Percentiles rank a stretch among this genome's conserved stretches.
Evolutionary conservation across 2,113 vertebrate genomes (phyloP).

Genomic region (Oxygymnocypris stewartii): DNA sequence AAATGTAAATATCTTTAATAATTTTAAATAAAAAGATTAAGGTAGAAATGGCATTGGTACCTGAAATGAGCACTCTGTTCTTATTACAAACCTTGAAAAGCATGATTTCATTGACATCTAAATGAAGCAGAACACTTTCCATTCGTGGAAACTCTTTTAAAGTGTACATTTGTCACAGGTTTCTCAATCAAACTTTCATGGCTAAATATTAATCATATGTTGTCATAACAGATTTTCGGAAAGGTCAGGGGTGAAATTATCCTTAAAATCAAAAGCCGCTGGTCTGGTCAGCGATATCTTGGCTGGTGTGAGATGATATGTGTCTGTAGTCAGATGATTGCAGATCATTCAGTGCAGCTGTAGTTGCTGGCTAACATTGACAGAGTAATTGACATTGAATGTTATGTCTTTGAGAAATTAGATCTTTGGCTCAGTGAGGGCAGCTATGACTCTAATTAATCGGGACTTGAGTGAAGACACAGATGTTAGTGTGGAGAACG

Average conservation of each 20-base stretch:
- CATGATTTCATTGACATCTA: not conserved
- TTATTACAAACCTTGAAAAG: not conserved
- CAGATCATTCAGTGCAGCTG: slow-evolving; percentile 1
- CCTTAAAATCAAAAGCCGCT: slow-evolving; percentile 25
- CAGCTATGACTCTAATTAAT: slow-evolving; percentile 6
- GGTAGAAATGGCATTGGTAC: not conserved
- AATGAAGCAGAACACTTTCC: not conserved
- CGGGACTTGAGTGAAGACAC: slow-evolving; percentile 17
- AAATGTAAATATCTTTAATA: not conserved
- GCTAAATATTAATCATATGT: slow-evolving; percentile 34
- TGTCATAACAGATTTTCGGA: slow-evolving; percentile 20
- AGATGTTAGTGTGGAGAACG: slow-evolving; percentile 11
- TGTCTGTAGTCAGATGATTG: slow-evolving; percentile 17
- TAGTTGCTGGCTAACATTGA: slow-evolving; percentile 27
- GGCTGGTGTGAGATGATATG: not conserved
- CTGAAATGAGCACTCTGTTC: not conserved
- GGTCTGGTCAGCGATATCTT: slow-evolving; percentile 26
- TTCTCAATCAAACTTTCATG: slow-evolving; percentile 19
- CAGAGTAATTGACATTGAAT: slow-evolving; percentile 20
- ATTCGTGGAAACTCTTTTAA: not conserved
- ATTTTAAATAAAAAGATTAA: not conserved
- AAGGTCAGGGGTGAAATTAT: slow-evolving; percentile 21
- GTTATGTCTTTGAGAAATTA: slow-evolving; percentile 28
- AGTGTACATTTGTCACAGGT: slow-evolving; percentile 25
- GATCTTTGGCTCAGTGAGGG: not conserved